Evolutionary conservation across 2,888 invertebrate species (phyloP).

Genomic region (Craniophora ligustri): DNA sequence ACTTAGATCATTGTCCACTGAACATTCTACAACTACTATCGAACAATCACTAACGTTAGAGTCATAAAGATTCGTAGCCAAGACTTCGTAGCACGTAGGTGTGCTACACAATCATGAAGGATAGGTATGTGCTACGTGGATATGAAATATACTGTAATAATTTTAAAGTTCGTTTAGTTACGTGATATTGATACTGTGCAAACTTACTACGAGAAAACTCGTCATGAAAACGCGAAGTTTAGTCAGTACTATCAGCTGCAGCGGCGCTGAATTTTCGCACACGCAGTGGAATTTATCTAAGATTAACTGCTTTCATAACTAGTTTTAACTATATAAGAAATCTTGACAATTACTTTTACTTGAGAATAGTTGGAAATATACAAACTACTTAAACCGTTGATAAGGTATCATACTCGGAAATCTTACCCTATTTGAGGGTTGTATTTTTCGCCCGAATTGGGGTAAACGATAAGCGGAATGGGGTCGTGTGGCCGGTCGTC

Average conservation of each 20-base stretch:
- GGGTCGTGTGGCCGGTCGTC: slow-evolving; percentile 82
- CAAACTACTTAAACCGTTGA: slow-evolving; percentile 35
- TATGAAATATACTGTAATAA: no score
- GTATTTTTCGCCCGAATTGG: slow-evolving; percentile 97
- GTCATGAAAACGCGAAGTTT: background rate
- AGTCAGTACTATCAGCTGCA: background rate
- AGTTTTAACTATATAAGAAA: slow-evolving; percentile 20
- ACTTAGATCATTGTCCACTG: no score
- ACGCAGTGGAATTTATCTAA: background rate
- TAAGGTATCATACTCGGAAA: slow-evolving; percentile 54
- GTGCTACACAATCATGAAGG: background rate
- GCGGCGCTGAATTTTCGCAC: background rate
- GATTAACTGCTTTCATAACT: slow-evolving; percentile 20
- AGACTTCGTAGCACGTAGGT: background rate
- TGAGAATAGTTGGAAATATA: slow-evolving; percentile 44
- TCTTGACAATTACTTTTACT: slow-evolving; percentile 49
- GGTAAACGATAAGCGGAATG: slow-evolving; percentile 95
- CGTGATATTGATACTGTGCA: background rate
- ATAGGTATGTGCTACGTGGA: background rate
- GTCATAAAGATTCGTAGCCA: background rate
- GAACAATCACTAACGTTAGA: no score
- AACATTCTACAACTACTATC: no score
- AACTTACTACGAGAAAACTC: background rate
- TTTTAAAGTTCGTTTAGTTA: no score
- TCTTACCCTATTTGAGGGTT: slow-evolving; percentile 91